A percentile compares a stretch with the other conserved stretches of the same genome.
phyloP scores from a whole-genome alignment of 2,797 vertebrate genomes.

The Fistularia tabacaria region DNA sequence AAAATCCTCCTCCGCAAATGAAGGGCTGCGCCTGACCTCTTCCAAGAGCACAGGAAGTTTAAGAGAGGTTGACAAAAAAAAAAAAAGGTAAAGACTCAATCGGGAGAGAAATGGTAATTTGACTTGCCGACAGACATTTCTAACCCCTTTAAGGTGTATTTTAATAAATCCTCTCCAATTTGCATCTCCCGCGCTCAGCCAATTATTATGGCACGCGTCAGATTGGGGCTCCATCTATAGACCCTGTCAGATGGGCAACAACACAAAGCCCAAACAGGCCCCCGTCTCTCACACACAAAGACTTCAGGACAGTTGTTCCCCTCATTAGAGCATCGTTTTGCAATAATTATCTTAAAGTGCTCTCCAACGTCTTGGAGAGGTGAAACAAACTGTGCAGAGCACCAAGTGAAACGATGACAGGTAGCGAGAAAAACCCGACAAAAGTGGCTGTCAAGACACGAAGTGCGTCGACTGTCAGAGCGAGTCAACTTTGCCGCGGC shows the following conservation, averaged over 20 bases:
- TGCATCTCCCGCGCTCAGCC: slow-evolving; percentile 68
- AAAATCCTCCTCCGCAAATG: slow-evolving; percentile 75
- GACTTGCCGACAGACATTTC: slow-evolving; percentile 73
- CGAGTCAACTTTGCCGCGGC: slow-evolving; percentile 17
- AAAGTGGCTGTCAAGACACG: slow-evolving; percentile 44
- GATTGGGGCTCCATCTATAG: slow-evolving; percentile 64
- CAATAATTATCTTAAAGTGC: slow-evolving; percentile 79
- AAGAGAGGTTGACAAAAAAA: slow-evolving; percentile 74
- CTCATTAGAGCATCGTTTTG: slow-evolving; percentile 69
- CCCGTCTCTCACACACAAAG: slow-evolving; percentile 40
- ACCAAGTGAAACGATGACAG: slow-evolving; percentile 54
- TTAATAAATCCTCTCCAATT: slow-evolving; percentile 78
- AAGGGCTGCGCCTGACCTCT: slow-evolving; percentile 76
- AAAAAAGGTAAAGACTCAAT: slow-evolving; percentile 54
- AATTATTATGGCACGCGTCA: slow-evolving; percentile 71
- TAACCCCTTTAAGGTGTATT: slow-evolving; percentile 77
- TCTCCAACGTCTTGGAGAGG: slow-evolving; percentile 61
- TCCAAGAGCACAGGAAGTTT: slow-evolving; percentile 70
- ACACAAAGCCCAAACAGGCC: slow-evolving; percentile 54
- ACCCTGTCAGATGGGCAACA: slow-evolving; percentile 64
- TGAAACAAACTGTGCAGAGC: slow-evolving; percentile 64
- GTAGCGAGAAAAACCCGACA: slow-evolving; percentile 43
- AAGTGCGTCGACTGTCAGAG: slow-evolving; percentile 37
- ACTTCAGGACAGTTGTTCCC: slow-evolving; percentile 62
- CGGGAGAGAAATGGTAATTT: slow-evolving; percentile 77